Base-by-base conservation (phyloP, 2,888 invertebrate species). In the Hyppa rectilinea region DNA sequence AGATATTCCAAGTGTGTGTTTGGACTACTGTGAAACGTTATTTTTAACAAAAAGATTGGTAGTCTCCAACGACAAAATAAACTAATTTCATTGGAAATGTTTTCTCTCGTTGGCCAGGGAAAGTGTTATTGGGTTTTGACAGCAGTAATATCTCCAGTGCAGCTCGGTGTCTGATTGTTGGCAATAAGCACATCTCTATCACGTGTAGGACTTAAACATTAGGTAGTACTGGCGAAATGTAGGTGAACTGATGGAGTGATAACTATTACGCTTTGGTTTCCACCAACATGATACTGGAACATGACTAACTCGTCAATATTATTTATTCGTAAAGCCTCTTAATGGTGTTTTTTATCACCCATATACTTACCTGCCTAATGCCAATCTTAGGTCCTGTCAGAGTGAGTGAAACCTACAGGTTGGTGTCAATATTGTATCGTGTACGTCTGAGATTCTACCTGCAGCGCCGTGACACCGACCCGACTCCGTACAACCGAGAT, bases 401-500 rank as follows among this genome's bases (percentile, higher is more conserved):
- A 62, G 10, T 38, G 34, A 56, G 38, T 62, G 59, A 34, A 50
- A 49, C 62, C 60, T 78, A 65, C 71, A 74, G 70, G 73, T 75
- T 81, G 43, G 81, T 72, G 82, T 83, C 84, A 75, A 81, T 83
- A 85, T 76, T 43, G 63, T 72, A 78, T 83, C 86, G 47, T 72
- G 70, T 71, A 68, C 40, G 62, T 70, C 31, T 40, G 66, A 36
- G 64, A 71, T 50, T 78, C 80, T 84, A 79, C 86, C 84, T 86
- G 85, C 69, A 64, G 50, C 20, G 72, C 66, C 65, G 49, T 70
- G 79, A 79, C 85, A 73, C 61, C 74, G 58, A 64, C 61, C 53
- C 64, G 59, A 40, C 71, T 71, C 76, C 80, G 61, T 60, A 80
- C 80, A 84, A 85, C 75, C 80, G 81, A 86, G 83, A 82, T 77